Evolutionary conservation across 2,888 invertebrate species (phyloP), one percentile per base, ranked within the genome.

Genomic region (Drosophila colorata): DNA sequence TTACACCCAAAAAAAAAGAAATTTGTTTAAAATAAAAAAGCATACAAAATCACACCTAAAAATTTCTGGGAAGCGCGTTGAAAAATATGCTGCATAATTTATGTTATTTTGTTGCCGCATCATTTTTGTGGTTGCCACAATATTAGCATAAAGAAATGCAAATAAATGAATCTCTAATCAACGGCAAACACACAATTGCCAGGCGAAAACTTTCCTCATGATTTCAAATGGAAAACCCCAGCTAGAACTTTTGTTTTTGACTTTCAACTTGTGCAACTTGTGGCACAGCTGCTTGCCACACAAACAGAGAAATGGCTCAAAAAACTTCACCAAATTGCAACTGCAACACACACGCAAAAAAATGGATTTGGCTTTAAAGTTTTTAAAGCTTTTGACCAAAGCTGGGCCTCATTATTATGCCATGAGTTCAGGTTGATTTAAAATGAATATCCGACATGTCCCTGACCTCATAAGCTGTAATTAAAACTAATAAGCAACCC

Each of bases 131-230:
- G 9, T 9, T 46, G 13, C 41, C n/a, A 31, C 16, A 33, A 43
- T 20, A 66, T 76, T 73, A 61, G 60, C 52, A 59, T 66, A 40
- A 49, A 11, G 28, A 65, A 66, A 72, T 76, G 61, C 60, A 74
- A 66, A 76, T 71, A 48, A 31, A 18, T 48, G 35, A 76, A 55
- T 76, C 8, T 28, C 13, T 40, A 58, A 58, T 76, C 49, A 71
- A 51, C 55, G 38, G 6, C 18, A 49, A 25, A 14, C 60, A 37
- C 40, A 55, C 37, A 18, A 40, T 11, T 57, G 56, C 7, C 23
- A 35, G 2, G 33, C 33, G 33, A 33, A 33, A 33, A 33, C 33
- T 33, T 33, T 33, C 13, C 33, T 33, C 33, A 33, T 33, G 33
- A 33, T 9, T 35, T 61, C 8, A 43, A 35, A n/a, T n/a, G 9